Percentiles rank a stretch among this genome's conserved stretches.
These are phyloP conservation scores for Spatulosminthurus flaviceps DNA, from an alignment of 2,888 invertebrate species.

Conservation along the genomic window DNA sequence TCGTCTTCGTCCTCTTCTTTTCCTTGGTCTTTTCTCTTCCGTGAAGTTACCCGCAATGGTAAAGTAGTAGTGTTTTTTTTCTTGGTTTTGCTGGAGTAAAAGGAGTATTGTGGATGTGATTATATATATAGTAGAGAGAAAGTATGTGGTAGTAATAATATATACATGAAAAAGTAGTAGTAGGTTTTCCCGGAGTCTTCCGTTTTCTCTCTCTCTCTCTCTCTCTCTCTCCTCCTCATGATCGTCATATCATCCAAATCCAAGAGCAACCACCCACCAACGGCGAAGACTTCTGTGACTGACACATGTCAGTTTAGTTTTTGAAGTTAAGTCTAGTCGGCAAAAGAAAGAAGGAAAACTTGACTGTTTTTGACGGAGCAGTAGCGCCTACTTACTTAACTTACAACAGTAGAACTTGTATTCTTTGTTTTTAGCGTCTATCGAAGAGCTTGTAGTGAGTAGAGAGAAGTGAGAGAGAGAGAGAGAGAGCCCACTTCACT, in stretches of 20 bases:
- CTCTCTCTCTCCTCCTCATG: background rate
- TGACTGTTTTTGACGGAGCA: constrained; percentile 50
- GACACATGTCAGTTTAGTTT: constrained; percentile 62
- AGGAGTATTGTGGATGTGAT: background rate
- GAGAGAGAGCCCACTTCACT: constrained; percentile 16
- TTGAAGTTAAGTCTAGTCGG: constrained; percentile 48
- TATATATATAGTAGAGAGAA: background rate
- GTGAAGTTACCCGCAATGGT: background rate
- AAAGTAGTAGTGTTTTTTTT: background rate
- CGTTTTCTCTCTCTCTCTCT: constrained; percentile 19
- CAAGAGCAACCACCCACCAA: constrained; percentile 41
- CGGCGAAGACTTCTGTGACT: constrained; percentile 60
- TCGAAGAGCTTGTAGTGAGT: constrained; percentile 15
- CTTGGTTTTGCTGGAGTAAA: background rate
- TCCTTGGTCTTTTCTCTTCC: background rate
- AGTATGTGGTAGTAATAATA: background rate
- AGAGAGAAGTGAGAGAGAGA: constrained; percentile 29
- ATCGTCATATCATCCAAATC: constrained; percentile 22
- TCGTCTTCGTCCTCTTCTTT: background rate
- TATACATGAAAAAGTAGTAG: background rate
- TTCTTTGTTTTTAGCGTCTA: constrained; percentile 43
- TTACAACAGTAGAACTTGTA: constrained; percentile 43
- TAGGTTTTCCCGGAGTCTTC: background rate
- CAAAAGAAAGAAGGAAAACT: constrained; percentile 46
- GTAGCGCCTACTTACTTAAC: constrained; percentile 51